Conservation (phyloP, 2,113 vertebrate genomes). For the Turnix velox region DNA sequence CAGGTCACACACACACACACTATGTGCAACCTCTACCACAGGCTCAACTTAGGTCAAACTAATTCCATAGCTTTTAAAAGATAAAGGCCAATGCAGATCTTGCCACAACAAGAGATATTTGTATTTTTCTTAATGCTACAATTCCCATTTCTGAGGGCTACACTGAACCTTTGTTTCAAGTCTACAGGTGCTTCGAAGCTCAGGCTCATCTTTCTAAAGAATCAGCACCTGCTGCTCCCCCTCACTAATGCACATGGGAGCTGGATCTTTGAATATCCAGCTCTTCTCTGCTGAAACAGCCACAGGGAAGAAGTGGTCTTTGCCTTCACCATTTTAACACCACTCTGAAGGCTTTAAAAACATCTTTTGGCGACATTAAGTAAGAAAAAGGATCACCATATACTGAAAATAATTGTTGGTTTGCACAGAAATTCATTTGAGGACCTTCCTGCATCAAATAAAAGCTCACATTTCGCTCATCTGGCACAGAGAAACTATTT, state of each 20-base stretch:
- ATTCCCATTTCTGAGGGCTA: not conserved
- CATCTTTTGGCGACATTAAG: not conserved
- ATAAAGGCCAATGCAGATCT: conserved; percentile 31
- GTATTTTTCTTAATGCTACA: conserved; percentile 3
- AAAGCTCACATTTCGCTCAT: not conserved
- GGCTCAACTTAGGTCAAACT: conserved; percentile 13
- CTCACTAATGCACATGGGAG: not conserved
- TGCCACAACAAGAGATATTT: not conserved
- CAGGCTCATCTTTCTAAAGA: no score
- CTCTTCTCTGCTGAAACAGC: not conserved
- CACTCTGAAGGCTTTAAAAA: not conserved
- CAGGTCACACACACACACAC: not conserved
- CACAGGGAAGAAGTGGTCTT: not conserved
- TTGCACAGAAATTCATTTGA: not conserved
- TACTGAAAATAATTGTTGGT: not conserved
- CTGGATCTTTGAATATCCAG: not conserved
- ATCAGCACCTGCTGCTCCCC: not conserved
- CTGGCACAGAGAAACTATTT: not conserved
- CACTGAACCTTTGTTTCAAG: not conserved
- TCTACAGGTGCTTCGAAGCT: no score
- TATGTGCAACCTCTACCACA: conserved; percentile 51
- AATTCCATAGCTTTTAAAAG: conserved; percentile 40
- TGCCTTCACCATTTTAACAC: not conserved
- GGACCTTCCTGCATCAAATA: not conserved
- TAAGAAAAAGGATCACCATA: not conserved